Conservation (phyloP, 2,113 vertebrate species). For the Jaculus jaculus region DNA sequence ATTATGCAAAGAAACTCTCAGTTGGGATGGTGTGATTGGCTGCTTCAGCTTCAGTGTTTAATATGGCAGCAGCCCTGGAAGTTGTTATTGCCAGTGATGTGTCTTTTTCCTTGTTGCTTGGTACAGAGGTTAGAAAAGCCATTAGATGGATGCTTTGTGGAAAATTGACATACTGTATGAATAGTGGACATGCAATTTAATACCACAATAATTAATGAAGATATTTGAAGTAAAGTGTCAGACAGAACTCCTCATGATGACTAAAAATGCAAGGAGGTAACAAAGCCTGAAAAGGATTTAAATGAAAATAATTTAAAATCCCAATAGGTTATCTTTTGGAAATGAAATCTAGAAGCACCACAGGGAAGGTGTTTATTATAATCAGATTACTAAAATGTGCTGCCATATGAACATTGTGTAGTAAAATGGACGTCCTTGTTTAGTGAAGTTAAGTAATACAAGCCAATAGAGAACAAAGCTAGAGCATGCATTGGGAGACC, state of each 20-base stretch:
- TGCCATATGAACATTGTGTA: constrained; percentile 1
- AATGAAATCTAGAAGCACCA: constrained; percentile 21
- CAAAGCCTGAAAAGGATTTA: constrained; percentile 53
- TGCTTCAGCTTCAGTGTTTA: constrained; percentile 31
- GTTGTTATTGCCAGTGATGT: constrained; percentile 20
- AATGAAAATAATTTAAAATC: constrained; percentile 50
- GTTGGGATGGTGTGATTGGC: not conserved
- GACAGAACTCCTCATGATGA: not conserved
- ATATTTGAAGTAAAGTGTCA: not conserved
- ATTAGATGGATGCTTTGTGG: not conserved
- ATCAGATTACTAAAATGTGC: not conserved
- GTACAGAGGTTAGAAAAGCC: constrained; percentile 10
- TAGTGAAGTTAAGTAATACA: constrained; percentile 34
- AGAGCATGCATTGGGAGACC: not conserved
- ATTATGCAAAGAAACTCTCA: constrained; percentile 66
- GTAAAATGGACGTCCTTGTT: not conserved
- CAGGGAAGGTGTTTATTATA: constrained; percentile 34
- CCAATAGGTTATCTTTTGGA: constrained; percentile 11
- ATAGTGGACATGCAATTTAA: constrained; percentile 32
- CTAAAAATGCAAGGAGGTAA: not conserved
- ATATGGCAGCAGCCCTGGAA: not conserved
- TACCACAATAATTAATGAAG: constrained; percentile 43
- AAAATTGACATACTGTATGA: not conserved
- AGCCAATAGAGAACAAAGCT: constrained; percentile 1
- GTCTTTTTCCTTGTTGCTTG: constrained; percentile 30